Conservation (phyloP, 2,797 vertebrate genomes). For the Pseudocheirus occidentalis region DNA sequence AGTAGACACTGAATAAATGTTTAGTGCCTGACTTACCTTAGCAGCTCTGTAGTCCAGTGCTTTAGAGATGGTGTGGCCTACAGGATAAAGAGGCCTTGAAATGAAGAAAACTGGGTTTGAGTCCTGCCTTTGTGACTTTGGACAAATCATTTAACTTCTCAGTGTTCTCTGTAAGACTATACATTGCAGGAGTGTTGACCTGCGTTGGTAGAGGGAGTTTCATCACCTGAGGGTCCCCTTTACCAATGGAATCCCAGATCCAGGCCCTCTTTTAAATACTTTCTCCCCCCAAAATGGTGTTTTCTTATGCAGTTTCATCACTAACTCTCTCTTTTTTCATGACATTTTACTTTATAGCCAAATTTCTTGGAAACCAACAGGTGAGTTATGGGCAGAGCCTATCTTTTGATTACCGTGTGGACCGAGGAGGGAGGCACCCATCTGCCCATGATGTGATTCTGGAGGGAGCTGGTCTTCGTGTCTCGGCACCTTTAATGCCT, state of each 20-base stretch:
- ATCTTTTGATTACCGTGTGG: conserved; percentile 92
- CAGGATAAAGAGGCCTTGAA: rapidly evolving
- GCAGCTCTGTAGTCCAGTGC: no score
- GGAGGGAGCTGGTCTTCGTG: conserved; percentile 89
- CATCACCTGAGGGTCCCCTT: not conserved
- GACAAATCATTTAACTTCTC: not conserved
- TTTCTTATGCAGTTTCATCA: not conserved
- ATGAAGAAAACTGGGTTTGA: conserved; percentile 24
- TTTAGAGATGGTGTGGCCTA: not conserved
- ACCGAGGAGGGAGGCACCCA: conserved; percentile 88
- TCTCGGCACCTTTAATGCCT: conserved; percentile 88
- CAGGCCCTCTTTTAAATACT: conserved; percentile 3
- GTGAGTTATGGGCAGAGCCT: conserved; percentile 93
- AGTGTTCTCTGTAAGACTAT: not conserved
- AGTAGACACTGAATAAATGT: no score
- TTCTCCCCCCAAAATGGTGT: not conserved
- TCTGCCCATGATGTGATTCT: conserved; percentile 90
- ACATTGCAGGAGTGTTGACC: not conserved
- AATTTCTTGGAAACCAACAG: conserved; percentile 91
- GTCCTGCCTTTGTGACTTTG: not conserved
- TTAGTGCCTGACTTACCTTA: no score
- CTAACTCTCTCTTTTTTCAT: conserved; percentile 18
- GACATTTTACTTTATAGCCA: conserved; percentile 81
- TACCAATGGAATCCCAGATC: not conserved
- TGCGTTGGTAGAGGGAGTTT: not conserved